Evolutionary conservation across 2,113 vertebrate genomes (phyloP).

Genomic region (Cyanoramphus novaezelandiae): DNA sequence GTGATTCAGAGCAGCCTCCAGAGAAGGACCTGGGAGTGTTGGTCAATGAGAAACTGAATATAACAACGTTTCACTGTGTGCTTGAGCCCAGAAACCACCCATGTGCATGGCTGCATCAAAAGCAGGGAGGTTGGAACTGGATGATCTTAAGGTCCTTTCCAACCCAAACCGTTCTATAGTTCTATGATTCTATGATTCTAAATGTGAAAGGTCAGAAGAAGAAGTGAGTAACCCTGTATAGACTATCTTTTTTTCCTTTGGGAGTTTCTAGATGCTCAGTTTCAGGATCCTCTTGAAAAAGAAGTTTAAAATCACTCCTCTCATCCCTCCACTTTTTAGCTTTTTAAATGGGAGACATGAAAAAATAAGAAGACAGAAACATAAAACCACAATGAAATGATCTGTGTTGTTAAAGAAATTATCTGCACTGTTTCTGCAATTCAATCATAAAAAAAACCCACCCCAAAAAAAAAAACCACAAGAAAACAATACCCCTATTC

Average conservation of each 20-base stretch:
- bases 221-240: not conserved
- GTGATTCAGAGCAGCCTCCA: not conserved
- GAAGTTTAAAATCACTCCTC: not conserved
- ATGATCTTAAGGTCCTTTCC: not conserved
- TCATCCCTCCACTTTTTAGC: not conserved
- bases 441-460: not conserved
- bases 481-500: not conserved
- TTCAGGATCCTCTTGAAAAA: not conserved
- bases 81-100: not conserved
- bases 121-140: not conserved
- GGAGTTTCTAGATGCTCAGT: not conserved
- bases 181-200: not conserved
- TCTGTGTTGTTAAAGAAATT: not conserved
- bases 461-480: too few species aligned
- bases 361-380: not conserved
- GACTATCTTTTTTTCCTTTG: not conserved
- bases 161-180: not conserved
- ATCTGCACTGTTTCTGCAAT: not conserved
- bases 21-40: not conserved
- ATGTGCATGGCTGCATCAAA: not conserved
- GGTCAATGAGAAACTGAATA: not conserved
- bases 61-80: not conserved
- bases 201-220: not conserved
- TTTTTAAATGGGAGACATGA: not conserved
- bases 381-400: not conserved